These are phyloP conservation scores for Pseudolaguvia tuberculata DNA, from an alignment of 2,113 vertebrate genomes.

Conservation along the genomic window DNA sequence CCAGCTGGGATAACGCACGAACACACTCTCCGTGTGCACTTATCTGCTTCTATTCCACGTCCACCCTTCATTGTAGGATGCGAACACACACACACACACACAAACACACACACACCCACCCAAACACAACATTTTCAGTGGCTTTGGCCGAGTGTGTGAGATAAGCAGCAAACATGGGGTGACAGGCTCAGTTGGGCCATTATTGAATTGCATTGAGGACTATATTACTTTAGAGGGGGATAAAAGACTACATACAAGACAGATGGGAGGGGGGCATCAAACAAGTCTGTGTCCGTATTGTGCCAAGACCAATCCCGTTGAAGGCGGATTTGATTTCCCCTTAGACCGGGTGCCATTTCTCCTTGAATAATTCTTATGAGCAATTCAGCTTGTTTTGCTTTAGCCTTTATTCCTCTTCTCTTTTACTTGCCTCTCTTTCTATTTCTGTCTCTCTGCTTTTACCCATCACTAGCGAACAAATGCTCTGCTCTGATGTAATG, in stretches of 20 bases:
- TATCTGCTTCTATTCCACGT: conserved; percentile 29
- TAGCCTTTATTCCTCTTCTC: conserved; percentile 71
- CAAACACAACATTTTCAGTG: conserved; percentile 62
- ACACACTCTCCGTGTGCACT: conserved; percentile 53
- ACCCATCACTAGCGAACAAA: conserved; percentile 56
- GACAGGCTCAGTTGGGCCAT: conserved; percentile 91
- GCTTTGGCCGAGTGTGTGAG: conserved; percentile 73
- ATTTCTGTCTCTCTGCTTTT: conserved; percentile 50
- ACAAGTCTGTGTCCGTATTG: conserved; percentile 89
- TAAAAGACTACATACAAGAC: conserved; percentile 95
- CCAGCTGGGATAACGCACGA: conserved; percentile 67
- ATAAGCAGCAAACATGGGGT: conserved; percentile 93
- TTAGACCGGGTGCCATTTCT: conserved; percentile 83
- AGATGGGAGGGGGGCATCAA: conserved; percentile 97
- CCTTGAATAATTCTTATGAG: conserved; percentile 84
- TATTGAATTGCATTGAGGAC: conserved; percentile 96
- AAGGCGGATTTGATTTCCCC: conserved; percentile 87
- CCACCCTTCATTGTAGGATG: conserved; percentile 44
- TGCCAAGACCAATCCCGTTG: conserved; percentile 93
- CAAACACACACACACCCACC: too few relatives aligned
- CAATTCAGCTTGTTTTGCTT: conserved; percentile 69
- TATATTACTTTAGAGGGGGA: conserved; percentile 97
- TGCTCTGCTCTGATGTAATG: conserved; percentile 54
- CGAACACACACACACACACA: conserved; percentile 35
- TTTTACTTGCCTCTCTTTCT: conserved; percentile 32